These are phyloP conservation scores for Glaucidium brasilianum DNA, from an alignment of 2,113 vertebrate genomes.

Conservation along the genomic window DNA sequence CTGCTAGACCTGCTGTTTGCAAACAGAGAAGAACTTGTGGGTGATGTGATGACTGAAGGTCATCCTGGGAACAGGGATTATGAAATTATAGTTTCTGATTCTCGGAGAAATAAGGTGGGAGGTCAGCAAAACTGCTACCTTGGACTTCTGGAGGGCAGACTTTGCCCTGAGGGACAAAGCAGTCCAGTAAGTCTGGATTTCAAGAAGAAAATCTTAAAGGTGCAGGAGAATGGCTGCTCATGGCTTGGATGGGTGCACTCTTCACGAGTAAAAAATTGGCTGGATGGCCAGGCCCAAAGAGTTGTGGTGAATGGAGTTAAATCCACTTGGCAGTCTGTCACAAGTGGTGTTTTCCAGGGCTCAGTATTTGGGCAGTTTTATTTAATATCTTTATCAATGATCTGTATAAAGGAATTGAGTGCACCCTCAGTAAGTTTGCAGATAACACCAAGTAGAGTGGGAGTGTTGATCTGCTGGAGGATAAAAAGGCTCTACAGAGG, in stretches of 20 bases:
- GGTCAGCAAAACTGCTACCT: background rate
- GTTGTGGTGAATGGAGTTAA: background rate
- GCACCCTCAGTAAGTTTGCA: too few relatives aligned
- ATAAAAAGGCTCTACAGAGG: background rate
- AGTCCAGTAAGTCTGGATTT: background rate
- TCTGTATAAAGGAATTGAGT: too few relatives aligned
- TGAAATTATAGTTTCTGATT: background rate
- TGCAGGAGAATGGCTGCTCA: background rate
- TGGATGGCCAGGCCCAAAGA: background rate
- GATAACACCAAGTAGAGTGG: too few relatives aligned
- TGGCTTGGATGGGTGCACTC: background rate
- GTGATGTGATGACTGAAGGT: background rate
- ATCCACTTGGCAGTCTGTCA: accelerated
- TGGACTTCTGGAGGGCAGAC: background rate
- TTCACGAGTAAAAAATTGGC: background rate
- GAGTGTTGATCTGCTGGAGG: background rate
- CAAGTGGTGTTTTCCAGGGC: background rate
- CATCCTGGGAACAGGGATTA: background rate
- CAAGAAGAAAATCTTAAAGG: background rate
- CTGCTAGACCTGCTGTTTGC: background rate
- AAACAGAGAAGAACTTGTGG: background rate
- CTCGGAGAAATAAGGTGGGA: background rate
- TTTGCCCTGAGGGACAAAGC: background rate
- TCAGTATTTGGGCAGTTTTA: background rate
- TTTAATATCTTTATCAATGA: background rate